Base-by-base conservation (phyloP, 2,797 vertebrate genomes). In the Rhyacichthys aspro region DNA sequence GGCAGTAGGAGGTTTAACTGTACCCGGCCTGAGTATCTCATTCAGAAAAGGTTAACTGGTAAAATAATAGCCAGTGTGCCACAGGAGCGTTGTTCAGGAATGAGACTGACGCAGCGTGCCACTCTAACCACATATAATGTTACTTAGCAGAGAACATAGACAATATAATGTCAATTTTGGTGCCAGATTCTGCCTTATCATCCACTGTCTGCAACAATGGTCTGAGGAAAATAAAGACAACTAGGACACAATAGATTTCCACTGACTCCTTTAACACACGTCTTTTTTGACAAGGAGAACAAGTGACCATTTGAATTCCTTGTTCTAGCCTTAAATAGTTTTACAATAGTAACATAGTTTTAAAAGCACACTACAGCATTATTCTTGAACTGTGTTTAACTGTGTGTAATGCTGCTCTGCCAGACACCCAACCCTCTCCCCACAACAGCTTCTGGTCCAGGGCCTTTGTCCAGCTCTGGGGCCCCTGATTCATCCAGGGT, bases 1-100 rank as follows among this genome's bases (percentile, higher is more conserved):
- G 52, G 16, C 53, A 52, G 54, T 8, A 56, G 60, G 38, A 71
- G 84, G 75, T 83, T 83, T 82, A 83, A 82, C 79, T 84, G 81
- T 76, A 49, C 76, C 56, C 72, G 37, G 45, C n/a, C 60, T 41
- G 52, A 54, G 56, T 74, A 70, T 57, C 58, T 57, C 59, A 28
- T 12, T 49, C 65, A 67, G 59, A 47, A 57, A 76, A 75, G 73
- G 81, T 78, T 63, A 55, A 19, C 16, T 2, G 45, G 60, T 77
- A 79, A 82, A 18, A 69, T 1, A 56, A 82, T 78, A 58, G 62
- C 12, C 53, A 1, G 48, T 7, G 39, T n/a, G 70, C 34, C 59
- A 52, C 7, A 64, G 57, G 14, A 41, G 45, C 41, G n/a, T 19
- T 18, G 48, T 66, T 53, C 17, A 19, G 75, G 79, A 80, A 85